Conservation (phyloP, 2,113 vertebrate genomes). For the Natator depressus region DNA sequence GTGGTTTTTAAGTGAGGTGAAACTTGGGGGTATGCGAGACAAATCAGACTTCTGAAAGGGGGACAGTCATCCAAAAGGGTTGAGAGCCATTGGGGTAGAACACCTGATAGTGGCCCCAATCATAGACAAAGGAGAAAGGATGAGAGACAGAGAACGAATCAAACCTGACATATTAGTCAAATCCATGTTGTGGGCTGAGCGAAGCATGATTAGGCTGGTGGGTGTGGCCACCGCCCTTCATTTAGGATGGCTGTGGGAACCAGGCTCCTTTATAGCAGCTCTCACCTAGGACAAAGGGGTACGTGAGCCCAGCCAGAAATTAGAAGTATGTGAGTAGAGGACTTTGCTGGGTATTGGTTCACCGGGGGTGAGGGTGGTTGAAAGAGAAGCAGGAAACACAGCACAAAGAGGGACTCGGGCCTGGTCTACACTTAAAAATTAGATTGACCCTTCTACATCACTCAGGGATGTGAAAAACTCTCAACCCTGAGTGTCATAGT, state of each 20-base stretch:
- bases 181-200: background rate
- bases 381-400: background rate
- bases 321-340: background rate
- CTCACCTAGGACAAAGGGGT: background rate
- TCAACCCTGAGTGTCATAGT: background rate
- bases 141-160: constrained; percentile 13
- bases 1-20: too few species aligned
- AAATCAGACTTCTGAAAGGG: too few species aligned
- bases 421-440: background rate
- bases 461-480: background rate
- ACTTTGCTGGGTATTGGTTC: background rate
- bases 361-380: background rate
- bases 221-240: too few species aligned
- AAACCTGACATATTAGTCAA: fast-evolving
- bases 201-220: background rate
- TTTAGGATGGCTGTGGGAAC: background rate
- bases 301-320: background rate
- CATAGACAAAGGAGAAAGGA: constrained; percentile 15
- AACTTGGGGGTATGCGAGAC: too few species aligned
- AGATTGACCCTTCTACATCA: background rate
- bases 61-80: too few species aligned
- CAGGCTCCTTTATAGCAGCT: background rate
- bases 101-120: background rate
- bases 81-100: too few species aligned
- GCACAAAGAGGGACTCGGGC: background rate